Conservation (phyloP, 53 echinoderm and acorn worm genomes). For the Antedon mediterranea region DNA sequence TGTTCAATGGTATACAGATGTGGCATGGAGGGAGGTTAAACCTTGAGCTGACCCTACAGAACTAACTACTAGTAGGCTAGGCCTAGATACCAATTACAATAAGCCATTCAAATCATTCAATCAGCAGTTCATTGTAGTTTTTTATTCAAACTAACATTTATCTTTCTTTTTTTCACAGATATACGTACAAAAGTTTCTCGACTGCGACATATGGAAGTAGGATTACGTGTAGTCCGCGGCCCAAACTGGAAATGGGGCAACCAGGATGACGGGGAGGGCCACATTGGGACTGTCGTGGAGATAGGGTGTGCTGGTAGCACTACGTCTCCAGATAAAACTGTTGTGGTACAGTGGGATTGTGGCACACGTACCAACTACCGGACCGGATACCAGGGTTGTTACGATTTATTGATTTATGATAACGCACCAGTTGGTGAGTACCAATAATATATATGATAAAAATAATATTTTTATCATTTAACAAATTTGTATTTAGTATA, state of each 20-base stretch:
- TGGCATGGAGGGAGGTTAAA: no score
- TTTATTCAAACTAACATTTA: no score
- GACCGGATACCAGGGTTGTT: conserved; percentile 73
- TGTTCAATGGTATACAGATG: no score
- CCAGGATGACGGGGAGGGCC: conserved; percentile 93
- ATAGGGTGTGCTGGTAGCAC: conserved; percentile 75
- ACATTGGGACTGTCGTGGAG: conserved; percentile 84
- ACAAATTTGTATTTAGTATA: no score
- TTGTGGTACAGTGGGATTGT: conserved; percentile 94
- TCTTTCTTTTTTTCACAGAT: background rate
- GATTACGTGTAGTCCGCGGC: conserved; percentile 82
- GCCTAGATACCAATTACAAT: no score
- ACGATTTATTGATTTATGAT: conserved; percentile 71
- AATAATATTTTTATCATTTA: no score
- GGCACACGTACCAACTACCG: conserved; percentile 93
- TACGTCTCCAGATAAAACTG: conserved; percentile 88
- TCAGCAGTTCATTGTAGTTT: no score
- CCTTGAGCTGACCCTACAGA: no score
- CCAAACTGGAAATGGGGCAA: conserved; percentile 92
- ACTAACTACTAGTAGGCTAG: no score
- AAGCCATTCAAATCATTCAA: no score
- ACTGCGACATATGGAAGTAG: conserved; percentile 23
- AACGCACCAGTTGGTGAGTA: conserved; percentile 71
- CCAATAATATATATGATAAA: no score
- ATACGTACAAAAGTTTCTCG: background rate